phyloP scores from a whole-genome alignment of 2,888 invertebrate genomes.

The Tinea semifulvella region DNA sequence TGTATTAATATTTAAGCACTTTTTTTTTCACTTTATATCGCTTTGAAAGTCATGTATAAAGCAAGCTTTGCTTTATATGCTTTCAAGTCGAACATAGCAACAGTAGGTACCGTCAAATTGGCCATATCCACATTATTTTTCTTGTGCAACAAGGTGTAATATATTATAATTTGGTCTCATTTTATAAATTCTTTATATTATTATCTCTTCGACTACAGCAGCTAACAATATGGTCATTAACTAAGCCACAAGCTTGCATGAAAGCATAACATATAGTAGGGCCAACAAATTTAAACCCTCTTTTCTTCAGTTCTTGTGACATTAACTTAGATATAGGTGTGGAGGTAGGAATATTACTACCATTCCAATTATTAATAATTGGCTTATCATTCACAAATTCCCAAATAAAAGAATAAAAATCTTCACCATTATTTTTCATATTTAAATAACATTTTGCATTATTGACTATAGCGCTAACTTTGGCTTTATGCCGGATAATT shows the following conservation, averaged over 20 bases:
- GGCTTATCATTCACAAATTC: conserved; percentile 40
- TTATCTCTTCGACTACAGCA: conserved; percentile 27
- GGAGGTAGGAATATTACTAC: conserved; percentile 36
- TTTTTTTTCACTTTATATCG: too few relatives aligned
- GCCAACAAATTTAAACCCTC: conserved; percentile 48
- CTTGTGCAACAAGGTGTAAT: too few relatives aligned
- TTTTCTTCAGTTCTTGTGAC: conserved; percentile 41
- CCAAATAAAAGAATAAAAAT: conserved; percentile 47
- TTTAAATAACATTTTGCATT: conserved; percentile 42
- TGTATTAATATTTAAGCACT: too few relatives aligned
- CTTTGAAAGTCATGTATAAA: too few relatives aligned
- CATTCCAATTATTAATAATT: conserved; percentile 36
- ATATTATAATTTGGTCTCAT: too few relatives aligned
- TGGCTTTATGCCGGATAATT: conserved; percentile 42
- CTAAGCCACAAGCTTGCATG: conserved; percentile 57
- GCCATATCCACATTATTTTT: too few relatives aligned
- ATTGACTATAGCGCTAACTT: conserved; percentile 44
- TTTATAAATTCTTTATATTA: not conserved
- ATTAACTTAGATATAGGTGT: conserved; percentile 32
- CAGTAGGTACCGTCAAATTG: too few relatives aligned
- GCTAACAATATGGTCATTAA: conserved; percentile 41
- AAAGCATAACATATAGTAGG: conserved; percentile 51
- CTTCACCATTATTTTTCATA: conserved; percentile 37
- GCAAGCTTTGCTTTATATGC: too few relatives aligned
- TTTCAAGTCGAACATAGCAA: too few relatives aligned